Conservation (phyloP, 2,113 vertebrate species). For the Centropus bengalensis region DNA sequence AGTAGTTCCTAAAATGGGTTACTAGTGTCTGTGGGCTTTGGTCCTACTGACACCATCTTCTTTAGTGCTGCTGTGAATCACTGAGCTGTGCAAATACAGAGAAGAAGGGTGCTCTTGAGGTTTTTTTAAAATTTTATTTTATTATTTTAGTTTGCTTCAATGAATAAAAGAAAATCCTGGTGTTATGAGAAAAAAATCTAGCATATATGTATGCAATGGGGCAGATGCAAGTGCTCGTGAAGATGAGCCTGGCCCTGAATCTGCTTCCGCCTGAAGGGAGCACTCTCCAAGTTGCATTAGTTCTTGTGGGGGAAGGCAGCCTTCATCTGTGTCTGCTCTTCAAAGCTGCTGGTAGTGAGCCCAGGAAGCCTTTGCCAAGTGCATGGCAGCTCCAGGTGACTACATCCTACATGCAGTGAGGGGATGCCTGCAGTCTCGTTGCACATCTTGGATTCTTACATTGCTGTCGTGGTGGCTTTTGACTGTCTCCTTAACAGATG, state of each 20-base stretch:
- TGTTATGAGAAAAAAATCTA: background rate
- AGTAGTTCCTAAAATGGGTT: background rate
- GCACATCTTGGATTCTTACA: background rate
- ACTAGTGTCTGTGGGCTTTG: background rate
- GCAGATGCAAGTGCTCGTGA: rapidly evolving
- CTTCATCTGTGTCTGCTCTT: background rate
- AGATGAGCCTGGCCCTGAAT: background rate
- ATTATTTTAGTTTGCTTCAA: background rate
- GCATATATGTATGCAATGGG: rapidly evolving
- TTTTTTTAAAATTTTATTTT: background rate
- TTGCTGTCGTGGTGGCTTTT: background rate
- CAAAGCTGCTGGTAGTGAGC: background rate
- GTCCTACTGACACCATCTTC: background rate
- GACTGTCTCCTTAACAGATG: background rate
- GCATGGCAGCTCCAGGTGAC: background rate
- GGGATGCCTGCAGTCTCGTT: background rate
- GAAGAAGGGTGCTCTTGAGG: background rate
- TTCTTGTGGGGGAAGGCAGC: background rate
- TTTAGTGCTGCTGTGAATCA: background rate
- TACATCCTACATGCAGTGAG: rapidly evolving
- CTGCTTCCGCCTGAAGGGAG: background rate
- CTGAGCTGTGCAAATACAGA: background rate
- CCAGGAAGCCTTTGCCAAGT: background rate
- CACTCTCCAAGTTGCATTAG: background rate
- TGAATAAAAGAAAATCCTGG: background rate